Base-by-base conservation (phyloP, 2,113 vertebrate genomes). In the Nerophis lumbriciformis region DNA sequence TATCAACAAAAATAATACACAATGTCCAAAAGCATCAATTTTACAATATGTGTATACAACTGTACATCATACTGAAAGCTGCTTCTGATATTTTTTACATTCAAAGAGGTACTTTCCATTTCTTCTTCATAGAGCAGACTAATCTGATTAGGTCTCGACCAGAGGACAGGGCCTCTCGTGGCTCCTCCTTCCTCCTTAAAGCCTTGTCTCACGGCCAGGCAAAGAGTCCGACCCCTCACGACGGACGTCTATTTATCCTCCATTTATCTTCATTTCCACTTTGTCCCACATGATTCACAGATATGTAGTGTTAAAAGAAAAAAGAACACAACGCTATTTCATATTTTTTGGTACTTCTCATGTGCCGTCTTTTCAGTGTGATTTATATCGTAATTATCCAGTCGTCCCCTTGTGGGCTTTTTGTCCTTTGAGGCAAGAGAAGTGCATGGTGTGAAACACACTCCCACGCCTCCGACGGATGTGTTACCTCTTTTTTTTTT, bases 311-410 rank as follows among this genome's bases (percentile, higher is more conserved):
- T 45, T 61, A 53, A 63, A 77, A 76, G 50, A 71, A 68, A 68
- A 49, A 51, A 39, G 16, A 15, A 3, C 14, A 9, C 36, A 3
- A 28, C 1, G 35, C 42, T 57, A 49, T 53, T 63, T 65, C 42
- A 44, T 59, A 36, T 48, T 36, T 45, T 19, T 10, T 14, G 2
- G 19, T 55, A 60, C 49, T 6, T 11, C 60, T 59, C 50, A 6
- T 71, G 68, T 45, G 39, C 44, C 61, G 63, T 59, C 51, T 59
- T 5, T 47, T 63, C 67, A 10, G 16, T 1, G 35, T 62, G 21
- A 75, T 81, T 79, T 65, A 76, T 75, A 65, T 69, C 37, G 53
- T 76, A 79, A 82, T 81, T 73, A 76, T 72, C 16, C 12, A 81
- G 82, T 73, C 63, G 48, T 72, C 72, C 75, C 69, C 80, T 71